These are phyloP conservation scores for Athalia rosae DNA, from an alignment of 2,888 invertebrate species.

Conservation along the genomic window DNA sequence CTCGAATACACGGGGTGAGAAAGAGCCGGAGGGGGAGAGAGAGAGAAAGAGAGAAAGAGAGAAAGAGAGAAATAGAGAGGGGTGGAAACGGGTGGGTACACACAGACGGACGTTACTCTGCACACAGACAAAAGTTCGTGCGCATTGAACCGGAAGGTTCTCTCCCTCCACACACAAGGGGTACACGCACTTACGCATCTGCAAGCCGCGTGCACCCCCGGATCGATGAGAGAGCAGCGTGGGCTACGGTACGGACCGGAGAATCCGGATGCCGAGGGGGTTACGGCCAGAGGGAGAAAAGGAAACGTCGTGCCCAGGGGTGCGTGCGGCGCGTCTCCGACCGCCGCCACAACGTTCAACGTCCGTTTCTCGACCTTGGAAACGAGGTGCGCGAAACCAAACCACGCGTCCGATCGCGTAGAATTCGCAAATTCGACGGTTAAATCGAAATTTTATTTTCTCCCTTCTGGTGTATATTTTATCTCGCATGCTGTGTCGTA, in stretches of 20 bases:
- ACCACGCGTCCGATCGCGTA: too few relatives aligned
- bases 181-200: conserved; percentile 47
- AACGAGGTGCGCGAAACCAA: conserved; percentile 46
- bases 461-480: too few relatives aligned
- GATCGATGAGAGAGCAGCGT: conserved; percentile 60
- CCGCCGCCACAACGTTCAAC: conserved; percentile 31
- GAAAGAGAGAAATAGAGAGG: conserved; percentile 4
- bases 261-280: conserved; percentile 46
- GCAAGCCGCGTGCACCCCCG: conserved; percentile 61
- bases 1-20: not conserved
- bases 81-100: conserved; percentile 41
- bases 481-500: too few relatives aligned
- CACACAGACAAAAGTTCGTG: conserved; percentile 20
- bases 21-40: conserved; percentile 43
- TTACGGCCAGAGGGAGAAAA: conserved; percentile 54
- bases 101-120: not conserved
- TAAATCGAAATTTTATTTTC: too few relatives aligned
- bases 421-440: too few relatives aligned
- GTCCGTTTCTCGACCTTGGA: conserved; percentile 65
- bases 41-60: conserved; percentile 46
- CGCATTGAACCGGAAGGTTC: conserved; percentile 41
- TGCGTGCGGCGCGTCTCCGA: conserved; percentile 41
- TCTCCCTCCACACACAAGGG: conserved; percentile 37
- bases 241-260: conserved; percentile 54
- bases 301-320: conserved; percentile 45